A percentile compares a stretch with the other conserved stretches of the same genome.
Conservation (phyloP, 2,888 invertebrate species). For the Mermis nigrescens region DNA sequence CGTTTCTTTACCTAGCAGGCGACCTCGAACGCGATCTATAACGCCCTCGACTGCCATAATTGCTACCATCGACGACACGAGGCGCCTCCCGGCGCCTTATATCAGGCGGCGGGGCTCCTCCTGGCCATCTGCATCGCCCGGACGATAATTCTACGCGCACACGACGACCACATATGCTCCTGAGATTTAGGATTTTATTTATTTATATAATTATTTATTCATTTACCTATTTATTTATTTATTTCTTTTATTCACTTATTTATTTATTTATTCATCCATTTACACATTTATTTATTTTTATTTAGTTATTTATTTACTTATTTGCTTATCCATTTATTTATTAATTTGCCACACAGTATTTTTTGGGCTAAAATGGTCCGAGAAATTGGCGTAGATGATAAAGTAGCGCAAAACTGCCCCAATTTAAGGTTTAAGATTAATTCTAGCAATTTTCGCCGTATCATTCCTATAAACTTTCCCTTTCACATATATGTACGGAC, state of each 20-base stretch:
- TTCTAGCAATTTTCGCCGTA: neutral
- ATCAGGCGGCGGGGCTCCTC: slow-evolving; percentile 9
- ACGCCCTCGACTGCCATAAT: neutral
- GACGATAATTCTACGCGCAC: slow-evolving; percentile 30
- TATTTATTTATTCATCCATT: too few relatives aligned
- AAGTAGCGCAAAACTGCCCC: neutral
- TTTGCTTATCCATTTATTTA: too few relatives aligned
- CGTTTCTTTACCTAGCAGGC: neutral
- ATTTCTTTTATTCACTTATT: too few relatives aligned
- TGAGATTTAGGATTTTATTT: too few relatives aligned
- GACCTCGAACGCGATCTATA: neutral
- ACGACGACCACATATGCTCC: slow-evolving; percentile 27
- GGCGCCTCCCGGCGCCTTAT: slow-evolving; percentile 5
- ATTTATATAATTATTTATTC: too few relatives aligned
- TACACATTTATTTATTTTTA: too few relatives aligned
- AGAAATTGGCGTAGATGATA: too few relatives aligned
- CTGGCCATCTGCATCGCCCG: slow-evolving; percentile 19
- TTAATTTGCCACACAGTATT: neutral
- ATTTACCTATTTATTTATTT: too few relatives aligned
- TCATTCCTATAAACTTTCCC: too few relatives aligned
- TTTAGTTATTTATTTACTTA: too few relatives aligned
- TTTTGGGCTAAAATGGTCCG: neutral
- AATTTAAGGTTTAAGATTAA: neutral
- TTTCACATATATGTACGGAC: too few relatives aligned
- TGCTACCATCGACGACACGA: neutral